Evolutionary conservation across 1,140 invertebrate species (phyloP).

Genomic region (Anastrepha obliqua): DNA sequence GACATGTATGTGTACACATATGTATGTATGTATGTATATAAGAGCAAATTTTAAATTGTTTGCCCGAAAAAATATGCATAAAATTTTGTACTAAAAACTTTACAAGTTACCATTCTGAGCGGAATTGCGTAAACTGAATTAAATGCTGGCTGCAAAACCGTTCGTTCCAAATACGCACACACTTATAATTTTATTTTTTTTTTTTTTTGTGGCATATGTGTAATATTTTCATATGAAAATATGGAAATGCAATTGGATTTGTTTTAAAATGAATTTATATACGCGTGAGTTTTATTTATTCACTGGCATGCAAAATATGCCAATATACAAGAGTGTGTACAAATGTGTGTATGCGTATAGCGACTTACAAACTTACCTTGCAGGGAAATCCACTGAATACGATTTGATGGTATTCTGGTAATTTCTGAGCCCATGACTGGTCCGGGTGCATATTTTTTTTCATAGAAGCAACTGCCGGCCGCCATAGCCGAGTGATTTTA

Average conservation of each 20-base stretch:
- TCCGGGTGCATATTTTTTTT: no score
- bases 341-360: neutral
- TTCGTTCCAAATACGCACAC: neutral
- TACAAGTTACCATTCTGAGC: conserved; percentile 37
- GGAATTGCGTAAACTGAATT: conserved; percentile 51
- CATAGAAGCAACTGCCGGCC: no score
- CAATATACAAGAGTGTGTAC: conserved; percentile 1
- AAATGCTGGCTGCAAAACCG: conserved; percentile 45
- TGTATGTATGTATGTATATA: neutral
- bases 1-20: no score
- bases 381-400: neutral
- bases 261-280: conserved; percentile 45
- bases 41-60: conserved; percentile 47
- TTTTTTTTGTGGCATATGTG: neutral
- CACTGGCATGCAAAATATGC: conserved; percentile 43
- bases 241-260: conserved; percentile 50
- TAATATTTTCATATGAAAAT: conserved; percentile 48
- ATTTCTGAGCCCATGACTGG: no score
- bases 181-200: no score
- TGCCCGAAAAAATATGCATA: neutral
- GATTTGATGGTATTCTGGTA: neutral
- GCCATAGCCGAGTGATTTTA: no score
- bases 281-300: conserved; percentile 48
- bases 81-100: conserved; percentile 44
- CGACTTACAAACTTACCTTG: neutral